A percentile compares a stretch with the other conserved stretches of the same genome.
These are phyloP conservation scores for Chionoecetes opilio DNA, from an alignment of 1,140 invertebrate species.

Conservation along the genomic window DNA sequence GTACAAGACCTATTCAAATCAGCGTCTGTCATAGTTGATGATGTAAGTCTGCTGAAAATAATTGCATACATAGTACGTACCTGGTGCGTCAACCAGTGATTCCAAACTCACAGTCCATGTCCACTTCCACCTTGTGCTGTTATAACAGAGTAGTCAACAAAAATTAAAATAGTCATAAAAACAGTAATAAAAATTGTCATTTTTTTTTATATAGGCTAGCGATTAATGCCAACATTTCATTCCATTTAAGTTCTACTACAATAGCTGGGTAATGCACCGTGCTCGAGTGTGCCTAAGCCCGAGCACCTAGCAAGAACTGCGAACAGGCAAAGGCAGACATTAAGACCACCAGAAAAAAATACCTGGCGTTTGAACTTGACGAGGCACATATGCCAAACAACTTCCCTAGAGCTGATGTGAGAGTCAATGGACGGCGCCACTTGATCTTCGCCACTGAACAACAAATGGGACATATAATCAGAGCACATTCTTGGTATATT, in stretches of 20 bases:
- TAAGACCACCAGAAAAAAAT: conserved; percentile 50
- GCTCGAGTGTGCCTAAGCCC: conserved; percentile 47
- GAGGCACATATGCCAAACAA: conserved; percentile 40
- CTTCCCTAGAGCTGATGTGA: conserved; percentile 46
- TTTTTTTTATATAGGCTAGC: not conserved
- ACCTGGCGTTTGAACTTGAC: conserved; percentile 39
- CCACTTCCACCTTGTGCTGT: not conserved
- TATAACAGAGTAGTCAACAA: not conserved
- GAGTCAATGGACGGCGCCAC: conserved; percentile 21
- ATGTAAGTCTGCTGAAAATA: conserved; percentile 2
- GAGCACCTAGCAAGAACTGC: conserved; percentile 60
- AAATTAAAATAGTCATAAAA: not conserved
- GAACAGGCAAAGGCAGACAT: conserved; percentile 50
- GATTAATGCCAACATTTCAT: conserved; percentile 29
- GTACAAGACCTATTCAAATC: conserved; percentile 58
- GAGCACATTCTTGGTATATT: conserved; percentile 9
- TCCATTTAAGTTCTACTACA: conserved; percentile 42
- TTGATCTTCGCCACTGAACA: conserved; percentile 54
- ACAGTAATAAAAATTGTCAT: not conserved
- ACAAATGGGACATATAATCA: conserved; percentile 32
- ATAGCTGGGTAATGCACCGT: conserved; percentile 52
- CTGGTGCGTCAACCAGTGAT: too few relatives aligned
- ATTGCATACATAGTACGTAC: not conserved
- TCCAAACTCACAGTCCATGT: not conserved
- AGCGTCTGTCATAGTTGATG: conserved; percentile 39